These are phyloP conservation scores for Malthinus flaveolus DNA, from an alignment of 2,888 invertebrate genomes.

Conservation along the genomic window DNA sequence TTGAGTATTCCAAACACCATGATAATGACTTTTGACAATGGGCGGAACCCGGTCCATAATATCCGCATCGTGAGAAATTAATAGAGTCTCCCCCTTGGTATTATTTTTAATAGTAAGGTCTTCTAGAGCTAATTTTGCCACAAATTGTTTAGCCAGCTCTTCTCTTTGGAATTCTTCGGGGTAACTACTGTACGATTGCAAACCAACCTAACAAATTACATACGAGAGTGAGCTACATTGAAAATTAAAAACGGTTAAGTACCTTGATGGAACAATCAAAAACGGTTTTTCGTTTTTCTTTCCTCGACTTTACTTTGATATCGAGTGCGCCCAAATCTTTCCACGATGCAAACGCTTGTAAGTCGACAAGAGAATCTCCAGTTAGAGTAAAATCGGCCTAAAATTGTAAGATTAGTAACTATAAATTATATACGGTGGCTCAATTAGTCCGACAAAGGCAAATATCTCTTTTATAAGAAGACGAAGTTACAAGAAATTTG, in stretches of 20 bases:
- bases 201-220: conserved; percentile 43
- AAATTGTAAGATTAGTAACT: too few relatives aligned
- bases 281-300: conserved; percentile 24
- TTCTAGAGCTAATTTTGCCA: too few relatives aligned
- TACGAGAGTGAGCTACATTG: too few relatives aligned
- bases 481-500: too few relatives aligned
- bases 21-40: conserved; percentile 53
- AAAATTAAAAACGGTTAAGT: conserved; percentile 41
- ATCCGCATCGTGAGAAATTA: conserved; percentile 43
- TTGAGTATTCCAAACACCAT: conserved; percentile 57
- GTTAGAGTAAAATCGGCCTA: conserved; percentile 17
- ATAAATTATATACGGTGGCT: too few relatives aligned
- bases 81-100: conserved; percentile 33
- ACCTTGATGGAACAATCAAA: conserved; percentile 46
- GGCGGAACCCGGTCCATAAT: conserved; percentile 50
- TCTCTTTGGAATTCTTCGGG: conserved; percentile 52
- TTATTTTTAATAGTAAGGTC: too few relatives aligned
- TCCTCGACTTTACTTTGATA: conserved; percentile 24
- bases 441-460: too few relatives aligned
- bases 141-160: conserved; percentile 51
- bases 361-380: conserved; percentile 42
- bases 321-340: conserved; percentile 43
- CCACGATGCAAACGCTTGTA: conserved; percentile 40
- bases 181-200: conserved; percentile 51
- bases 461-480: too few relatives aligned